Percentiles rank a stretch among this genome's conserved stretches.
Conservation (phyloP, 2,888 invertebrate genomes). For the Meliscaeva auricollis region DNA sequence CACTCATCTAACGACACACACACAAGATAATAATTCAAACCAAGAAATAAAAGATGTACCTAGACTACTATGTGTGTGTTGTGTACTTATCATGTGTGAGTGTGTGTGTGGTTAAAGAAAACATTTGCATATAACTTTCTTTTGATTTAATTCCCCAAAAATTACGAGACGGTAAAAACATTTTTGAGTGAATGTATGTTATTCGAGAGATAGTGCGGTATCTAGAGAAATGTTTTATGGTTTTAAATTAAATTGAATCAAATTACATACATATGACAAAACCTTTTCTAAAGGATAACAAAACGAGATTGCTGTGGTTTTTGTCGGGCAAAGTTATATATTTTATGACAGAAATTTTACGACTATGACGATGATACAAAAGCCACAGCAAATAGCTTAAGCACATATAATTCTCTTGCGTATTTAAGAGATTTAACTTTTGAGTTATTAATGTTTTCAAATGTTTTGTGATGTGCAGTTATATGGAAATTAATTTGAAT, state of each 20-base stretch:
- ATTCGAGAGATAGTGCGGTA: constrained; percentile 19
- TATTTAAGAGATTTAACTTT: not conserved
- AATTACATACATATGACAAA: constrained; percentile 25
- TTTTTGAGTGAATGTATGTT: constrained; percentile 1
- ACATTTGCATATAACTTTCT: constrained; percentile 11
- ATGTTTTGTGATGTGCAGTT: not conserved
- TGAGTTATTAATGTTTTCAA: not conserved
- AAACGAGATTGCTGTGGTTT: constrained; percentile 28
- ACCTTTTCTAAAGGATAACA: not conserved
- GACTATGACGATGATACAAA: not conserved
- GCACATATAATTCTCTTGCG: not conserved
- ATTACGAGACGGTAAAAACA: constrained; percentile 4
- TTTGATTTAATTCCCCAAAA: constrained; percentile 30
- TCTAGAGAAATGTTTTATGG: constrained; percentile 41
- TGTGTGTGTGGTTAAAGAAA: constrained; percentile 6
- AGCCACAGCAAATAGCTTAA: not conserved
- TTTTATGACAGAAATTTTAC: constrained; percentile 23
- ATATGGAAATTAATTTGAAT: not conserved
- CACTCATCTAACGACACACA: constrained; percentile 5
- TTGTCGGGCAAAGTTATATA: constrained; percentile 15
- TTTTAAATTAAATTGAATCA: constrained; percentile 32
- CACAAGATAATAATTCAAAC: too few relatives aligned
- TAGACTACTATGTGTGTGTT: not conserved
- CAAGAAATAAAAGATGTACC: not conserved
- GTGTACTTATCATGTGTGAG: too few relatives aligned